Base-by-base conservation (phyloP, 2,888 invertebrate genomes). In the Ichneumoninae sp. region DNA sequence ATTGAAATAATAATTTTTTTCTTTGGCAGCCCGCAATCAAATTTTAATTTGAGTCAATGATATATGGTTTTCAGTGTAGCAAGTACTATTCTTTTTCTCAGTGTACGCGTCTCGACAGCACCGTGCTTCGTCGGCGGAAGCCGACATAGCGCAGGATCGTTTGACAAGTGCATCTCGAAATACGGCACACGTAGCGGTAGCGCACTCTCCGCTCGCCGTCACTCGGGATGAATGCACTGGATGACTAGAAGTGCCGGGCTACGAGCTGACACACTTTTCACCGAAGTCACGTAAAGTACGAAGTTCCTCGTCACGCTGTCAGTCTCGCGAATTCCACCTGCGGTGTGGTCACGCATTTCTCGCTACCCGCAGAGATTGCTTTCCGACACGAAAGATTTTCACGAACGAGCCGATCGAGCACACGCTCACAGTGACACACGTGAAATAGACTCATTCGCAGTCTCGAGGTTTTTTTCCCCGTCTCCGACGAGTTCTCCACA, bases 121-220 rank as follows among this genome's bases (percentile, higher is more conserved):
- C 10, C n/a, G 19, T 16, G 70, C 82, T 71, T 66, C 84, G 74
- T 82, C 78, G 74, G 65, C 66, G 82, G 84, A 84, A 82, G 71
- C 79, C 22, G 36, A 70, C 66, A 70, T 60, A 60, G 40, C 19
- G 19, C 57, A 10, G 57, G 62, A 85, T 82, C 78, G 80, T 83
- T 87, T 85, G 87, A 86, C 87, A 85, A 83, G 86, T 85, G 82
- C 82, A 87, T 84, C 84, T 87, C 81, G 76, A 82, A 82, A 87
- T 82, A 80, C 87, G 26, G 82, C 57, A 82, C 87, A 87, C 87
- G 87, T 87, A 87, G 80, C 57, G 3, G 57, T 57, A 13, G 68
- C 68, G 57, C 76, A 44, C 82, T 76, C 69, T 71, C 71, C 76
- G 72, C 47, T 71, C 68, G 68, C 0, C 40, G 69, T 68, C 72